Evolutionary conservation across 1,140 invertebrate species (phyloP), one percentile per base, ranked within the genome.

Genomic region (Bombus impatiens): DNA sequence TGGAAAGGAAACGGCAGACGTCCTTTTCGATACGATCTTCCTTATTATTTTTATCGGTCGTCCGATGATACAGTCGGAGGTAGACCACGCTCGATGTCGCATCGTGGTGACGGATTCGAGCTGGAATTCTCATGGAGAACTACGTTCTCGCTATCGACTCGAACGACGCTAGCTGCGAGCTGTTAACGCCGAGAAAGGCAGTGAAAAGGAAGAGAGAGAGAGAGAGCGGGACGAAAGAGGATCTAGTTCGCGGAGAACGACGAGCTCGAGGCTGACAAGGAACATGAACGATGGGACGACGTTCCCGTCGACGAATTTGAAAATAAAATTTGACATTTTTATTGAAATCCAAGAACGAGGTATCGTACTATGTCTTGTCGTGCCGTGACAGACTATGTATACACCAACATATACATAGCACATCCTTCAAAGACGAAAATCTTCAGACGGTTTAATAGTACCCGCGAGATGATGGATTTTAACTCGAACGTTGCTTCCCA

Each of bases 281-380:
- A 90, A 75, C 88, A 88, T 91, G 91, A 91, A 91, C 88, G 88
- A 92, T 91, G 86, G 78, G 82, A 35, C 42, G 83, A 88, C 70
- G 75, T 74, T 65, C 75, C 57, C 78, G 79, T 70, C 75, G 89
- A 86, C 87, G 81, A 92, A 92, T 92, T 92, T 92, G 83, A 92
- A 90, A 92, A 90, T 91, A 88, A 92, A 92, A 91, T 92, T 89
- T 92, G 90, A 91, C 91, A 78, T 91, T 91, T 89, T 91, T 91
- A 92, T 92, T 91, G 91, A 91, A 91, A 91, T 91, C 82, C 82
- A 74, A 76, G 80, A 86, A 90, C 82, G 88, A 62, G 79, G 53
- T 78, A 70, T 68, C 76, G 78, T 44, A 57, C 37, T 72, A 8
- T 76, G 71, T 82, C 87, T 62, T 76, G 83, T 89, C 83, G 74